phyloP scores from a whole-genome alignment of 92 coral and sea anemone species.

The Isaurus tuberculatus region DNA sequence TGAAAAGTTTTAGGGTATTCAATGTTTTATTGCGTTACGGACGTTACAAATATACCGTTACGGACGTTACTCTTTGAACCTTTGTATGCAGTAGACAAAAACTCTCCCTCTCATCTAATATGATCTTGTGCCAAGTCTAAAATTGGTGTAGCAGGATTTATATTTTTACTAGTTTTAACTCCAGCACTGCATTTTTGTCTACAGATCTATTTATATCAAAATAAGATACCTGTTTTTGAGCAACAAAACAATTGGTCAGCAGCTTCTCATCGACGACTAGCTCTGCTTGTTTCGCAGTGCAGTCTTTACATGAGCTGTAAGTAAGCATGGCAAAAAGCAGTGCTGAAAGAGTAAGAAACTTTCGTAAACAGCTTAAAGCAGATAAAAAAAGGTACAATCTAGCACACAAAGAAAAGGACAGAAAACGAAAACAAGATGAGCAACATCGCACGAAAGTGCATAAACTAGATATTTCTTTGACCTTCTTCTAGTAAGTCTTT shows the following conservation, averaged over 20 bases:
- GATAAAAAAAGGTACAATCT: constrained; percentile 1
- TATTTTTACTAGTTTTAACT: constrained; percentile 36
- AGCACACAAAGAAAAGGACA: neutral
- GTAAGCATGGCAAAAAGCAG: constrained; percentile 28
- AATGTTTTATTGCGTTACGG: constrained; percentile 29
- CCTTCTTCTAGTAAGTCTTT: constrained; percentile 3
- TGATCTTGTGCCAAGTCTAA: constrained; percentile 5
- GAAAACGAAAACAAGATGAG: constrained; percentile 3
- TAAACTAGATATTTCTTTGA: constrained; percentile 1
- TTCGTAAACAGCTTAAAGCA: neutral
- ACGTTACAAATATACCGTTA: constrained; percentile 19
- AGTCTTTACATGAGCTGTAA: constrained; percentile 17
- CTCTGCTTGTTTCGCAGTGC: constrained; percentile 25
- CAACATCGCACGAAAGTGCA: neutral
- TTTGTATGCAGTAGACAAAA: constrained; percentile 23
- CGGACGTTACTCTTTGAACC: constrained; percentile 36
- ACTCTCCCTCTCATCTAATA: constrained; percentile 29
- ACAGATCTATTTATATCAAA: constrained; percentile 20
- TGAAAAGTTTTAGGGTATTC: constrained; percentile 33
- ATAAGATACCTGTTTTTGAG: constrained; percentile 23
- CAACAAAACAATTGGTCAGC: constrained; percentile 25
- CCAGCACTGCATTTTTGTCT: constrained; percentile 18
- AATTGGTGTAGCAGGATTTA: constrained; percentile 20
- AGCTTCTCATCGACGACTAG: constrained; percentile 26
- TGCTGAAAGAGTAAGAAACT: constrained; percentile 25